These are phyloP conservation scores for Drosophila ananassae DNA, from an alignment of 1,140 invertebrate species.

Conservation along the genomic window DNA sequence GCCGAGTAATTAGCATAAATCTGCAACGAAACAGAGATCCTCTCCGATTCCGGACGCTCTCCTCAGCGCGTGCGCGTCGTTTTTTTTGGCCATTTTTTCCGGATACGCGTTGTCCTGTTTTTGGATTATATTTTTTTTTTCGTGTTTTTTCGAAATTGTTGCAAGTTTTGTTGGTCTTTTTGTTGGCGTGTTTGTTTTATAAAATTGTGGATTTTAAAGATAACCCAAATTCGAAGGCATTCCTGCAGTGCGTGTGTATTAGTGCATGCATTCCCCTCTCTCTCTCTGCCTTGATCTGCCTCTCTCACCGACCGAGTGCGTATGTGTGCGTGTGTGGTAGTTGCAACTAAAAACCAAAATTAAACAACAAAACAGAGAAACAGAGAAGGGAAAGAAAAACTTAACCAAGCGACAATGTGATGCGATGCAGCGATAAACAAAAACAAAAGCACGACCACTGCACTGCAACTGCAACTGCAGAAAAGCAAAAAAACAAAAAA, in stretches of 20 bases:
- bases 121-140: neutral
- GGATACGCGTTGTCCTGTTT: neutral
- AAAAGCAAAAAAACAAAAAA: slow-evolving; percentile 46
- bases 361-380: slow-evolving; percentile 16
- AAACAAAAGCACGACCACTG: slow-evolving; percentile 48
- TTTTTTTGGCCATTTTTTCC: neutral
- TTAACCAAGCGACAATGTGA: slow-evolving; percentile 60
- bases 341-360: slow-evolving; percentile 45
- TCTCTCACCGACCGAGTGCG: neutral
- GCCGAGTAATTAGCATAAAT: neutral
- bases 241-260: slow-evolving; percentile 41
- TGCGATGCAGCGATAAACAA: slow-evolving; percentile 61
- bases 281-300: neutral
- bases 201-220: neutral
- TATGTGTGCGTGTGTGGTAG: slow-evolving; percentile 15
- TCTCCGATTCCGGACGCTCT: neutral
- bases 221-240: slow-evolving; percentile 15
- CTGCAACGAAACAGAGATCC: too few relatives aligned
- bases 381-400: slow-evolving; percentile 26
- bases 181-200: neutral
- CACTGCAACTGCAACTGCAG: slow-evolving; percentile 39
- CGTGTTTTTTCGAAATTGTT: neutral
- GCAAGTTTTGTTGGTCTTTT: neutral
- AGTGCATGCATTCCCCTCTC: slow-evolving; percentile 9
- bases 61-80: neutral